Evolutionary conservation across 2,113 vertebrate genomes (phyloP), one percentile per base, ranked within the genome.

Genomic region (Mugil cephalus): DNA sequence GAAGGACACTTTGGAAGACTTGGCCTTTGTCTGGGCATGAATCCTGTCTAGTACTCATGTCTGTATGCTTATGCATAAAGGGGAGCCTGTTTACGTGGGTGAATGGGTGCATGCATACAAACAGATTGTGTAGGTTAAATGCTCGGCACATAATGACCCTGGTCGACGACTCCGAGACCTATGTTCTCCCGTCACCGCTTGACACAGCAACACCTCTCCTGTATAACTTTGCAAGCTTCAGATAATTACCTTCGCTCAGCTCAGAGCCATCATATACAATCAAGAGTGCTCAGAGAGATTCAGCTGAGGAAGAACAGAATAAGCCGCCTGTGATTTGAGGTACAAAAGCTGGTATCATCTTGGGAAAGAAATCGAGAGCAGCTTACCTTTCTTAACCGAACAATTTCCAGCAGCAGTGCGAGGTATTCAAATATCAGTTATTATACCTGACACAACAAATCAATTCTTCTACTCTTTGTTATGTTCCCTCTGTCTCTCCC

Each of bases 381-480:
- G 53, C 80, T 62, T 78, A 64, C 76, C 54, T 81, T 87, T 80
- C 74, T 78, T 76, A 80, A 77, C 51, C 48, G 74, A 78, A 68
- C 62, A 69, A 73, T 79, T 87, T 76, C 74, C 65, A 82, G 69
- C 70, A 60, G 56, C 15, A 0, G 54, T 77, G 73, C 40, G 60
- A 67, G 75, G 80, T 86, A 91, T 91, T 90, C 80, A 91, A 80
- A 88, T 90, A 90, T 88, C 87, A 79, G 79, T 88, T 88, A 86
- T 91, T 91, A 91, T 74, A 87, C 87, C 84, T 90, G 82, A 91
- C 81, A 89, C 74, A 84, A 91, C 80, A 90, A 91, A 90, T 92
- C 74, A 85, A 87, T 90, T 86, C 73, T 86, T 83, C 38, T 64
- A 46, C 43, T 77, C 69, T 86, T 87, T 85, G 75, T 89, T 83